Percentiles rank a stretch among this genome's conserved stretches.
Conservation (phyloP, 1,140 invertebrate species). For the Ceratina japonica region DNA sequence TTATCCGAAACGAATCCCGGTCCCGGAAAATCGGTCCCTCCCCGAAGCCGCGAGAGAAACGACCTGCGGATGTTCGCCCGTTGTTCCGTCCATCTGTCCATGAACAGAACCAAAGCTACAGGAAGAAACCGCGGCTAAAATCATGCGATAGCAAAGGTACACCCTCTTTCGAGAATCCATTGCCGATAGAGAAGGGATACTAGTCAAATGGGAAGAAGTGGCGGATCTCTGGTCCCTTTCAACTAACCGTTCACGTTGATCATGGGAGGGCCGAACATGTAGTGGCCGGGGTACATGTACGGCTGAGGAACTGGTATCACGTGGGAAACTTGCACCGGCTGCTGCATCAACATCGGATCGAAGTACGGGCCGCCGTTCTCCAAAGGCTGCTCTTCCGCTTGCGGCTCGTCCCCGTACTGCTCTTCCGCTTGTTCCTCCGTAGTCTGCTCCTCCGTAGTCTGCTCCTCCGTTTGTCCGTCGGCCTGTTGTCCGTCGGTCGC, state of each 20-base stretch:
- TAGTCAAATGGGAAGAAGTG: background rate
- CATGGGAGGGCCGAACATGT: slow-evolving; percentile 78
- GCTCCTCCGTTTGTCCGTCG: slow-evolving; percentile 33
- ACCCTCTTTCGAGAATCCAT: slow-evolving; percentile 1
- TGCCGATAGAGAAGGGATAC: background rate
- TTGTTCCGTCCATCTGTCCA: slow-evolving; percentile 66
- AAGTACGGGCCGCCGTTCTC: slow-evolving; percentile 52
- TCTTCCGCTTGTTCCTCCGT: slow-evolving; percentile 40
- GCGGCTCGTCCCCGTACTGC: slow-evolving; percentile 46
- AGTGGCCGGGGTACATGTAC: slow-evolving; percentile 79
- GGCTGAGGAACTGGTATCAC: slow-evolving; percentile 72
- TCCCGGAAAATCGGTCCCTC: slow-evolving; percentile 46
- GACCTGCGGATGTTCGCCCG: slow-evolving; percentile 46
- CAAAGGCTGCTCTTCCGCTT: slow-evolving; percentile 39
- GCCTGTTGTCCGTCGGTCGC: slow-evolving; percentile 39
- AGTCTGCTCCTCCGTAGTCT: no score
- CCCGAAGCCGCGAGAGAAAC: slow-evolving; percentile 33
- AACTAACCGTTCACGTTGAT: slow-evolving; percentile 79
- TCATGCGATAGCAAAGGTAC: slow-evolving; percentile 36
- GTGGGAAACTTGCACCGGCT: slow-evolving; percentile 70
- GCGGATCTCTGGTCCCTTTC: slow-evolving; percentile 3
- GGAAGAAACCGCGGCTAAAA: slow-evolving; percentile 23
- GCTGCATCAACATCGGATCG: slow-evolving; percentile 67
- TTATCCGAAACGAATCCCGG: background rate
- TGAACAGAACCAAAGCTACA: slow-evolving; percentile 60